These are phyloP conservation scores for Microcebus murinus DNA, from an alignment of 2,113 vertebrate species.

Conservation along the genomic window DNA sequence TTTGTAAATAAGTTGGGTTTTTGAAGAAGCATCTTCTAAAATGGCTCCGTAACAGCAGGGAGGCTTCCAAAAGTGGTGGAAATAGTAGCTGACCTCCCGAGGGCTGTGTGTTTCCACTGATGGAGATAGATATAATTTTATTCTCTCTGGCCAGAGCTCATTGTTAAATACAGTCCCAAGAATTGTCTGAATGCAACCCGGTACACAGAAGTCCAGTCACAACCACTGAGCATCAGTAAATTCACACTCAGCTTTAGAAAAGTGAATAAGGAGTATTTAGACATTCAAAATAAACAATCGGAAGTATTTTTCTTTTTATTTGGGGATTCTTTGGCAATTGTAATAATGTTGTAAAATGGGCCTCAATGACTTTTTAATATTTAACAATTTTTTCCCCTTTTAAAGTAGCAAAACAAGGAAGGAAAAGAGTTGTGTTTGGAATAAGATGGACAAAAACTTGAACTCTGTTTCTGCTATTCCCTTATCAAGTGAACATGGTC, in stretches of 20 bases:
- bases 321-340: background rate
- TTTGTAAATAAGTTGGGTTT: background rate
- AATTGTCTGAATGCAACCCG: background rate
- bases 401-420: background rate
- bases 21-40: background rate
- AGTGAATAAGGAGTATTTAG: background rate
- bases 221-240: background rate
- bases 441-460: background rate
- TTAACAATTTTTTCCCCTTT: background rate
- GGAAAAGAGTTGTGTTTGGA: background rate
- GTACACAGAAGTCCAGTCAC: background rate
- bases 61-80: background rate
- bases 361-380: background rate
- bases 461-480: background rate
- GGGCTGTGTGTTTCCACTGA: background rate
- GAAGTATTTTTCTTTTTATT: background rate
- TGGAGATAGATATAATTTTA: background rate
- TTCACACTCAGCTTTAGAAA: background rate
- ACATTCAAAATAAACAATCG: background rate
- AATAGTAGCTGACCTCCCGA: background rate
- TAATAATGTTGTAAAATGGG: background rate
- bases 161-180: background rate
- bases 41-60: background rate
- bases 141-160: background rate
- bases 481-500: background rate